Percentiles rank a stretch among this genome's conserved stretches.
phyloP scores from a whole-genome alignment of 2,113 vertebrate genomes.

The Drymodes brunneopygia region DNA sequence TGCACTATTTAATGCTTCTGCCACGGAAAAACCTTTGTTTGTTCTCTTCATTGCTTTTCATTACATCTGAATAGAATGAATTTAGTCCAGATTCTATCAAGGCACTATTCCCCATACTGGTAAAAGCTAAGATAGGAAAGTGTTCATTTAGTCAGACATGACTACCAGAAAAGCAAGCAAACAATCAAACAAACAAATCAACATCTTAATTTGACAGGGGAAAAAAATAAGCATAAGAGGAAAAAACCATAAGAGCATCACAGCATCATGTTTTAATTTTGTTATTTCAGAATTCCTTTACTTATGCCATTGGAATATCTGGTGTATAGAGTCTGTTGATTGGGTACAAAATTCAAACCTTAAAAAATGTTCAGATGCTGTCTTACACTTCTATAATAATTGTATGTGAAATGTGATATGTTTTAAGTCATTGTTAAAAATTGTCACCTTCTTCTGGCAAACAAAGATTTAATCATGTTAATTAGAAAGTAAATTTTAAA shows the following conservation, averaged over 20 bases:
- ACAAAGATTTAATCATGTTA: background rate
- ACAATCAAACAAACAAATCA: background rate
- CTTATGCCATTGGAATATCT: background rate
- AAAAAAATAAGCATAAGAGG: background rate
- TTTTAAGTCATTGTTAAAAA: background rate
- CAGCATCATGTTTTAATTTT: background rate
- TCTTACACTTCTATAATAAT: background rate
- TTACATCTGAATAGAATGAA: background rate
- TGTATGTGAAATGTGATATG: fast-evolving
- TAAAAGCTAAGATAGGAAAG: background rate
- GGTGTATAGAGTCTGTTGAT: background rate
- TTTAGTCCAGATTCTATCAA: background rate
- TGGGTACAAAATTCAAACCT: background rate
- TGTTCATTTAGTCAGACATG: background rate
- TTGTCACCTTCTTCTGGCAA: background rate
- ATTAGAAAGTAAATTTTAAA: background rate
- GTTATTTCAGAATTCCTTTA: background rate
- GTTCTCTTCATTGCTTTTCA: background rate
- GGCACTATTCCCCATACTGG: background rate
- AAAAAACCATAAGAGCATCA: background rate
- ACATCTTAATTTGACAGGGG: background rate
- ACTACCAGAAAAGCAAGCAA: background rate
- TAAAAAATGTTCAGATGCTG: background rate
- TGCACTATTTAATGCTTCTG: background rate
- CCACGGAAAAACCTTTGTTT: background rate